phyloP scores from a whole-genome alignment of 2,888 invertebrate genomes.

The Nemoura dubitans region DNA sequence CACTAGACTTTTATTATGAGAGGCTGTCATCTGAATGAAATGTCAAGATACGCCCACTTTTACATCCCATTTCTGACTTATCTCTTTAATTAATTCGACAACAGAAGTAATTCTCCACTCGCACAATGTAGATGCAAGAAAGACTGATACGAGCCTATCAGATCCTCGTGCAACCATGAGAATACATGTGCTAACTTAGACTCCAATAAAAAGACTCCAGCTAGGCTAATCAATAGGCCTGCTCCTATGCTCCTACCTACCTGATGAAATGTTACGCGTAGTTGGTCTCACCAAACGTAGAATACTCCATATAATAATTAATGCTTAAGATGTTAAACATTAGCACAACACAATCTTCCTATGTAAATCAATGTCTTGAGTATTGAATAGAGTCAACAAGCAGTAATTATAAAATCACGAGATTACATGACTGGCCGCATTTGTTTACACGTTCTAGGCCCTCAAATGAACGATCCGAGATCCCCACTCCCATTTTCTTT shows the following conservation, averaged over 20 bases:
- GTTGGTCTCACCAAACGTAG: background rate
- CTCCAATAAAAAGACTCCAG: background rate
- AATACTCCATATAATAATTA: constrained; percentile 31
- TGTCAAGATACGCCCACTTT: constrained; percentile 12
- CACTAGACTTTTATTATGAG: background rate
- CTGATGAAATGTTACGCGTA: constrained; percentile 19
- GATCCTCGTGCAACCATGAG: background rate
- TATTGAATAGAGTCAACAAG: constrained; percentile 29
- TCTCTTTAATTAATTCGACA: background rate
- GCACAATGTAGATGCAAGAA: background rate
- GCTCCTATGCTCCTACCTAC: constrained; percentile 9
- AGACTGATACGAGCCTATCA: background rate
- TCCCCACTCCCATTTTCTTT: constrained; percentile 22
- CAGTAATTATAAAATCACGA: constrained; percentile 44
- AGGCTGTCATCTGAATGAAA: constrained; percentile 7
- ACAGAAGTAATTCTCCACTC: background rate
- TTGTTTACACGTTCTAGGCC: constrained; percentile 65
- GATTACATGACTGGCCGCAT: constrained; percentile 45
- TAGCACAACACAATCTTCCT: constrained; percentile 33
- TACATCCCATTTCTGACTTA: background rate
- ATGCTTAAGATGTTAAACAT: constrained; percentile 22
- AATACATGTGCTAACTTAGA: background rate
- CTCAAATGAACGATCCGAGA: constrained; percentile 65
- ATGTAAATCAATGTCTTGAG: constrained; percentile 42
- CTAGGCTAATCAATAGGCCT: constrained; percentile 23